These are phyloP conservation scores for Procambarus clarkii DNA, from an alignment of 1,140 invertebrate species.

Conservation along the genomic window DNA sequence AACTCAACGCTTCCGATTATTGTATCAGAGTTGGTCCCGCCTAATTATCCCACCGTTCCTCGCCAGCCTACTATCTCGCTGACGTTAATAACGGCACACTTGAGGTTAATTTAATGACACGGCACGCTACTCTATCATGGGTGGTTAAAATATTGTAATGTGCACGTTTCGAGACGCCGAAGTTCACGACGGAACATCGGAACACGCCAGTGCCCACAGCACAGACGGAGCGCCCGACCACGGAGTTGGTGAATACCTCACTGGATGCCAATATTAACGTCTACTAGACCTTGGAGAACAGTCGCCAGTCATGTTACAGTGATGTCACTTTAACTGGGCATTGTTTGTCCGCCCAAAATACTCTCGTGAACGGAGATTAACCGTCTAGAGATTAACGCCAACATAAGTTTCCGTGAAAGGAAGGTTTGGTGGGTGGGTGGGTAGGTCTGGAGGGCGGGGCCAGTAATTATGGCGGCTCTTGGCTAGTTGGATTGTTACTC, in stretches of 20 bases:
- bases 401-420: slow-evolving; percentile 26
- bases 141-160: not conserved
- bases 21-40: not conserved
- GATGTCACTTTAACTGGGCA: too few species aligned
- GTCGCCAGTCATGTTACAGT: too few species aligned
- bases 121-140: not conserved
- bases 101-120: not conserved
- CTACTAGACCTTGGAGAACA: too few species aligned
- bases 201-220: slow-evolving; percentile 31
- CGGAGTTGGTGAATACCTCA: slow-evolving; percentile 42
- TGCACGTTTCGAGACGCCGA: not conserved
- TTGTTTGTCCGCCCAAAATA: not conserved
- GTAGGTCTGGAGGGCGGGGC: not conserved
- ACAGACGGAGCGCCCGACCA: slow-evolving; percentile 38
- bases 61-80: not conserved
- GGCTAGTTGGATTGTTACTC: slow-evolving; percentile 43
- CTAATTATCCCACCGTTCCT: not conserved
- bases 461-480: slow-evolving; percentile 52
- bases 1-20: slow-evolving; percentile 37
- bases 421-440: not conserved
- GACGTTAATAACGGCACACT: not conserved
- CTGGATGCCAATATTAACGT: slow-evolving; percentile 22
- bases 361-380: not conserved
- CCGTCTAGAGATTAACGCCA: slow-evolving; percentile 14
- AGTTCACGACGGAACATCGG: not conserved